Percentiles rank a stretch among this genome's conserved stretches.
phyloP scores from a whole-genome alignment of 2,797 vertebrate genomes.

The Acrossocheilus fasciatus region DNA sequence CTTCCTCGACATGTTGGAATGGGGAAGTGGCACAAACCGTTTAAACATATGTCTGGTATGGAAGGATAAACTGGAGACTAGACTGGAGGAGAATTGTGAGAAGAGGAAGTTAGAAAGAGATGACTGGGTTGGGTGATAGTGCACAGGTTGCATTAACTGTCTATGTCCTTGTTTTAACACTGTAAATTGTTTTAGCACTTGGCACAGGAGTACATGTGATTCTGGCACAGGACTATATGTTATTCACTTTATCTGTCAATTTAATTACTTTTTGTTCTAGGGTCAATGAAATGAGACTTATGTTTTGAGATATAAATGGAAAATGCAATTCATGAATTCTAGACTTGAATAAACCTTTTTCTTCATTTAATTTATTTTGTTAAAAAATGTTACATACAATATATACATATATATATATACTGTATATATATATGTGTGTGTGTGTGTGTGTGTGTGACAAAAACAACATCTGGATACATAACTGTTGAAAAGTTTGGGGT shows the following conservation, averaged over 20 bases:
- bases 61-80: slow-evolving; percentile 26
- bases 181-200: neutral
- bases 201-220: neutral
- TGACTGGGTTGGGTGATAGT: neutral
- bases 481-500: neutral
- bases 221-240: neutral
- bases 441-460: no score
- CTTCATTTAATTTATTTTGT: neutral
- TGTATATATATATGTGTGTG: no score
- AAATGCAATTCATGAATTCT: neutral
- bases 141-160: neutral
- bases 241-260: neutral
- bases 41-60: slow-evolving; percentile 36
- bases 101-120: slow-evolving; percentile 10
- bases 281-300: neutral
- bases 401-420: no score
- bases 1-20: slow-evolving; percentile 33
- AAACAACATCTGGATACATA: no score
- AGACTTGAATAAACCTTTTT: neutral
- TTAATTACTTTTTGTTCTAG: neutral
- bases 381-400: no score
- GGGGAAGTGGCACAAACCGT: slow-evolving; percentile 42
- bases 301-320: neutral
- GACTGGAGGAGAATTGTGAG: slow-evolving; percentile 15
- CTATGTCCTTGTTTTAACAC: slow-evolving; percentile 23